Base-by-base conservation (phyloP, 2,797 vertebrate genomes). In the Hemibagrus guttatus region DNA sequence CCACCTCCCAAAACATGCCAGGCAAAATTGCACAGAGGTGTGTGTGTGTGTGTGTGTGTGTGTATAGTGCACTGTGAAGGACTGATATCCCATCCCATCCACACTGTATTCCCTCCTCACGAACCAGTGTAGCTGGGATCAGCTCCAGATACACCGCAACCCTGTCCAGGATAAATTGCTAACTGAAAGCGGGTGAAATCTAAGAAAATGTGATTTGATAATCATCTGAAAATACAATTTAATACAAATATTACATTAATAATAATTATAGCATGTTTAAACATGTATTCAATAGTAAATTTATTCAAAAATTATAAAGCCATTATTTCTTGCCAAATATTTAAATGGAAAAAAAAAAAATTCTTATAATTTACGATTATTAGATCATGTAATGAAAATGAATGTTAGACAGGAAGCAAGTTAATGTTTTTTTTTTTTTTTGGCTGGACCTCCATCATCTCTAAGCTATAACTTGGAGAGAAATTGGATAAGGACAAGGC, bases 191-290 rank as follows among this genome's bases (percentile, higher is more conserved):
- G 16, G 23, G 8, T 19, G 16, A 49, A 19, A 75, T 54, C 63
- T 83, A 83, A 85, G 61, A 61, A 7, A 84, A 81, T 88, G 85
- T 87, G 86, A 21, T 56, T 35, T 23, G 4, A 23, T 13, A 59
- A 78, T 31, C n/a, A 49, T 14, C 80, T 72, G 69, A 78, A 86
- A 86, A 85, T 68, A 88, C 85, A 84, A 13, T 85, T 13, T 14
- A 26, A 61, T 61, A 39, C n/a, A 23, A 3, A 58, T 23, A 14
- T 59, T 23, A 1, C 5, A 59, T 79, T 21, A 54, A 75, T 23
- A 42, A n/a, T 56, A 54, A 52, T 54, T 81, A 8, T 9, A 52
- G 2, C 6, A 31, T n/a, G n/a, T n/a, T n/a, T n/a, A n/a, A n/a
- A n/a, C 2, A 19, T 52, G 54, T 82, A 39, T 39, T 39, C 35